Evolutionary conservation across 2,797 vertebrate genomes (phyloP).

Genomic region (Yasuhikotakia modesta): DNA sequence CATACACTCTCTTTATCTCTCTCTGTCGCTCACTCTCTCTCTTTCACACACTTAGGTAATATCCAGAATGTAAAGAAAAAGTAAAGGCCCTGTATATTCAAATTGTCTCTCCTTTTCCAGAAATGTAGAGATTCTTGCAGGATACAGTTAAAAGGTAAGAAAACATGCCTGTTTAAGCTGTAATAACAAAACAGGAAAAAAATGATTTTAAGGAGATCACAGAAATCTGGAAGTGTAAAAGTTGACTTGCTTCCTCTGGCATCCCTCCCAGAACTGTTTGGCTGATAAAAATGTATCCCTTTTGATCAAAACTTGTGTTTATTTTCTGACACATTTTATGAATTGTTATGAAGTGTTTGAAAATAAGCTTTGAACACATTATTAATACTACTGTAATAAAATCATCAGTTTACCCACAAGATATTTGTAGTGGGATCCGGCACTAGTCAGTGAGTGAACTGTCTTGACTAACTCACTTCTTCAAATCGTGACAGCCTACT

Average conservation of each 20-base stretch:
- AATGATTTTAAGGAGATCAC: not conserved
- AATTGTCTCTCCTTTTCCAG: conserved; percentile 85
- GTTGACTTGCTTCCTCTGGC: conserved; percentile 1
- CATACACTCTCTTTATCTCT: not conserved
- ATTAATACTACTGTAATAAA: not conserved
- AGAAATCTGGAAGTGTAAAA: not conserved
- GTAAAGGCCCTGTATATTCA: conserved; percentile 90
- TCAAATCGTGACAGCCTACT: not conserved
- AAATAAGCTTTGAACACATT: not conserved
- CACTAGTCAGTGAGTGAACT: not conserved
- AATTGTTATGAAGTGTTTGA: not conserved
- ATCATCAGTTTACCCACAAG: not conserved
- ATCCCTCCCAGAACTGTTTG: conserved; percentile 4
- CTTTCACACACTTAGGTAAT: conserved; percentile 71
- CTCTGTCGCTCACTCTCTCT: conserved; percentile 18
- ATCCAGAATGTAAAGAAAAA: conserved; percentile 76
- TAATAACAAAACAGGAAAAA: not conserved
- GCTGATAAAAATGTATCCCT: not conserved
- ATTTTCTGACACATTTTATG: not conserved
- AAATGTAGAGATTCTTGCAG: conserved; percentile 95
- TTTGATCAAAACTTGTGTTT: not conserved
- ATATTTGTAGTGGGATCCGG: not conserved
- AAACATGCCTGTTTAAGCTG: not conserved
- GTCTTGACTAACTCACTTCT: conserved; percentile 2
- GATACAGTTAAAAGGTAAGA: conserved; percentile 87